These are phyloP conservation scores for Meloidogyne hapla DNA, from an alignment of 1,140 invertebrate species.

Conservation along the genomic window DNA sequence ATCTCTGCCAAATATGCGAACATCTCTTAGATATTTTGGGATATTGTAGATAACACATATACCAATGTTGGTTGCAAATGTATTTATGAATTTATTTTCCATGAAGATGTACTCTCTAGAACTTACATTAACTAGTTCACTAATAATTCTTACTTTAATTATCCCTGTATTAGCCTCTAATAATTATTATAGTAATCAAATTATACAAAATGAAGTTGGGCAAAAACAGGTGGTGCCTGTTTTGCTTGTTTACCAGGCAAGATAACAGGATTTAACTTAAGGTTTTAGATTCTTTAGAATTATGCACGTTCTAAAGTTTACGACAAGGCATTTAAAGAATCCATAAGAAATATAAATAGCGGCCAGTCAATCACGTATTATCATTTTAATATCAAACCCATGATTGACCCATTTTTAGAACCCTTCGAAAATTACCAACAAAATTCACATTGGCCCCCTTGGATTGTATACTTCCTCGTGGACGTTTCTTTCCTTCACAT, in stretches of 20 bases:
- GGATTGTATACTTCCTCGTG: conserved; percentile 57
- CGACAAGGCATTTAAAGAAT: conserved; percentile 56
- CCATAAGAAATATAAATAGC: conserved; percentile 57
- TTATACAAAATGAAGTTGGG: no score
- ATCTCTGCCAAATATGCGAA: no score
- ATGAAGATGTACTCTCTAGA: no score
- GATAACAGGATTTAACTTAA: background rate
- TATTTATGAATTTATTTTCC: no score
- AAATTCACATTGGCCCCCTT: conserved; percentile 47
- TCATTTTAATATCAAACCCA: background rate
- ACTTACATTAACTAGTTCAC: no score
- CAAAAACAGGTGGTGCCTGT: conserved; percentile 46
- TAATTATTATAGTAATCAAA: no score
- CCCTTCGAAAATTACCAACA: conserved; percentile 40
- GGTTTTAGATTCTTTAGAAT: conserved; percentile 37
- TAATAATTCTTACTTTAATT: no score
- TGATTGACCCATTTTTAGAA: conserved; percentile 32
- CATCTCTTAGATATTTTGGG: no score
- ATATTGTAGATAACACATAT: no score
- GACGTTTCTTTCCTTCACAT: conserved; percentile 53
- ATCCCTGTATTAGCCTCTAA: no score
- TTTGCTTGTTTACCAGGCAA: conserved; percentile 52
- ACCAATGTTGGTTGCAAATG: no score
- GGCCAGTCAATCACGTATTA: conserved; percentile 51
- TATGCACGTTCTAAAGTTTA: conserved; percentile 57